Base-by-base conservation (phyloP, 2,113 vertebrate genomes). In the Protomyctophum bolini region DNA sequence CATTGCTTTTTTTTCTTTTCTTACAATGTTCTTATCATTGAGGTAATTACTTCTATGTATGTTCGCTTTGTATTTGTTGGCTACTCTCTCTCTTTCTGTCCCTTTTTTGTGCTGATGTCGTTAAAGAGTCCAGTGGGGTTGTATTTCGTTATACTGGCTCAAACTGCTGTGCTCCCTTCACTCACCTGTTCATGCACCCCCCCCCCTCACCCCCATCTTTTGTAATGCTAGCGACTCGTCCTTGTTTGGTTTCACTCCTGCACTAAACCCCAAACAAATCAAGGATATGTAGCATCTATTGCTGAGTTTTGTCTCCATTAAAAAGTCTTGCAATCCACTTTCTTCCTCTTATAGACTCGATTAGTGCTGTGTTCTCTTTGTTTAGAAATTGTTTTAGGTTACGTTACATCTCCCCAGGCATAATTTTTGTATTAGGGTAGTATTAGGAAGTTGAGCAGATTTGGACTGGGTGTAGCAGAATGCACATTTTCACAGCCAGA, bases 241-340 rank as follows among this genome's bases (percentile, higher is more conserved):
- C 86, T 88, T 86, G 80, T 87, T 90, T 90, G 51, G 86, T 89
- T 91, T 85, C 81, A 88, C 86, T 88, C 86, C 82, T 86, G 88
- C 87, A 91, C 88, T 88, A 89, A 84, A 89, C 73, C 77, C 75
- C 75, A 79, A 88, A 87, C 86, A 84, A 87, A 79, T 72, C 71
- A 89, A 90, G 87, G 87, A 84, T 86, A 88, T 86, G 87, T 90
- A 89, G 86, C 86, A 49, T 72, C 64, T 86, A 76, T 70, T 71
- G 67, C 49, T 78, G 74, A 58, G 75, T 79, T 83, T 57, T 64
- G 76, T 80, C 70, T 68, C 72, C 60, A 61, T 55, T 56, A 74
- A 79, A 84, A 77, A 55, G 57, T 79, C 60, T 62, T 6, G 2
- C 49, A 70, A 2, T 72, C n/a, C 67, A 54, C 46, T 66, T 69